These are phyloP conservation scores for Osedax frankpressi DNA, from an alignment of 2,888 invertebrate genomes.

Conservation along the genomic window DNA sequence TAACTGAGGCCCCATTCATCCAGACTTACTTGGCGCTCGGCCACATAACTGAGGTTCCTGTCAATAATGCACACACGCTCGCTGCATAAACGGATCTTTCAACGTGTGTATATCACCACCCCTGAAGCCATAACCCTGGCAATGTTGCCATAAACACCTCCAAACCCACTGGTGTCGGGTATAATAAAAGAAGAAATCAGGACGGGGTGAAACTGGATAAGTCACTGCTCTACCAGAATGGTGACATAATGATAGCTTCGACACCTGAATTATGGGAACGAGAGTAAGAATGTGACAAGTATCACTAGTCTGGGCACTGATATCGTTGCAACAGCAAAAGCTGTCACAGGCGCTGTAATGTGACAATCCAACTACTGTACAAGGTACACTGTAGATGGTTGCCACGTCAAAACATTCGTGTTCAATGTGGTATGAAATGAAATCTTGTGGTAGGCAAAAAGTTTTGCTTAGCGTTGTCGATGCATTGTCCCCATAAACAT, in stretches of 20 bases:
- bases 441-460: neutral
- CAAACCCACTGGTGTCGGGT: neutral
- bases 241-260: neutral
- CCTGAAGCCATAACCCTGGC: neutral
- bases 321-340: neutral
- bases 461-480: neutral
- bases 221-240: neutral
- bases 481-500: neutral
- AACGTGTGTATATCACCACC: constrained; percentile 3
- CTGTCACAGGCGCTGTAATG: neutral
- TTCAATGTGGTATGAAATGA: neutral
- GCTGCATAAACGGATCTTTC: neutral
- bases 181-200: constrained; percentile 7
- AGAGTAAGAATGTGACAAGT: neutral
- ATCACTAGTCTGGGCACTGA: neutral
- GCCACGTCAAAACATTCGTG: neutral
- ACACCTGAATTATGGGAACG: neutral
- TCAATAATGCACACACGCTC: neutral
- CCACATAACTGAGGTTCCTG: constrained; percentile 6
- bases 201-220: constrained; percentile 9
- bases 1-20: neutral
- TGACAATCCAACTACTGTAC: neutral
- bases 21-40: neutral
- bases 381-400: too few relatives aligned
- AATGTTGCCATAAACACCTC: constrained; percentile 10